phyloP scores from a whole-genome alignment of 2,888 invertebrate genomes.

The Stenolophus ochropezus region DNA sequence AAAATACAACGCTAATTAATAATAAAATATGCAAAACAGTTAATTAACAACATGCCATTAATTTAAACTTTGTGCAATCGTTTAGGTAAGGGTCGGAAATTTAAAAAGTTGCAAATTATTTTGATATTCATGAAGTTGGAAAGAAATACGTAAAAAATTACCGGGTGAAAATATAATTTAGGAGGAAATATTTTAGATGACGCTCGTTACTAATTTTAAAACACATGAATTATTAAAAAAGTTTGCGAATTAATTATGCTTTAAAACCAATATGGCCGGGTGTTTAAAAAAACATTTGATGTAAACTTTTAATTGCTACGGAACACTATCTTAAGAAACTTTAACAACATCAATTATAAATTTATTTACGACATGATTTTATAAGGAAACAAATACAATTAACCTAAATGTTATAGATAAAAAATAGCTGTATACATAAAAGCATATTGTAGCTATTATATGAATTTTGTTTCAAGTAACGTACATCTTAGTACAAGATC shows the following conservation, averaged over 20 bases:
- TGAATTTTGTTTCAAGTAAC: too few relatives aligned
- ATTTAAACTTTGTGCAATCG: constrained; percentile 42
- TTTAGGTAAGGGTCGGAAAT: constrained; percentile 1
- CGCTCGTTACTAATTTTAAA: neutral
- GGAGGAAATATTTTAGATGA: constrained; percentile 8
- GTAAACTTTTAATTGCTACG: neutral
- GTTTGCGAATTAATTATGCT: constrained; percentile 10
- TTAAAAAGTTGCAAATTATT: constrained; percentile 18
- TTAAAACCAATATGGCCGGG: neutral
- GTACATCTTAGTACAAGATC: too few relatives aligned
- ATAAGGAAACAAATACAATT: too few relatives aligned
- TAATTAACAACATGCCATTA: constrained; percentile 40
- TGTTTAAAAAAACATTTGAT: neutral
- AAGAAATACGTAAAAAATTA: constrained; percentile 23
- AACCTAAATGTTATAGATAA: too few relatives aligned
- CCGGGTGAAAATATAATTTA: constrained; percentile 8
- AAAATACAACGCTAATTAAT: constrained; percentile 40
- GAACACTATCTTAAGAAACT: neutral
- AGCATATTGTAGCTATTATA: too few relatives aligned
- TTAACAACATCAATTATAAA: neutral
- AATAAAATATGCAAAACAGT: constrained; percentile 36
- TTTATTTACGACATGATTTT: neutral
- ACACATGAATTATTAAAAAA: constrained; percentile 26
- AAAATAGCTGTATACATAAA: too few relatives aligned
- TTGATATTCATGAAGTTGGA: constrained; percentile 21